A percentile compares a stretch with the other conserved stretches of the same genome.
Evolutionary conservation across 2,797 vertebrate species (phyloP).

Genomic region (Poeciliopsis presidionis): DNA sequence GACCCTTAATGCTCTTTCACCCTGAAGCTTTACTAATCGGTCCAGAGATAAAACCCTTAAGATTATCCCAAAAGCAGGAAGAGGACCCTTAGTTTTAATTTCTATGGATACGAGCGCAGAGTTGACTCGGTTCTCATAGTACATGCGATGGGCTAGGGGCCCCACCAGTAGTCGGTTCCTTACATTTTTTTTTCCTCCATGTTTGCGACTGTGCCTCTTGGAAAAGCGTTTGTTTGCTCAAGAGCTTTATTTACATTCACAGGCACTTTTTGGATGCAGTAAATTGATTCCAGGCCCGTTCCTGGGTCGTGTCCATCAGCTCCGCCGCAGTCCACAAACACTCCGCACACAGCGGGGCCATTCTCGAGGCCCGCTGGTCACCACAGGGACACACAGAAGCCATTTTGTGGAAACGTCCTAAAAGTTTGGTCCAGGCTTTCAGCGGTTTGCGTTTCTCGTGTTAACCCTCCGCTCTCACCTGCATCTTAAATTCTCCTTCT

Average conservation of each 20-base stretch:
- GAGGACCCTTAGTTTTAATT: conserved; percentile 68
- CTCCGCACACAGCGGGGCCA: conserved; percentile 71
- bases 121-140: conserved; percentile 64
- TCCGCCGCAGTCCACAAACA: conserved; percentile 77
- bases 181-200: conserved; percentile 46
- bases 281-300: conserved; percentile 85
- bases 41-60: conserved; percentile 66
- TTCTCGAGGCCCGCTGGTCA: conserved; percentile 57
- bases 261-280: conserved; percentile 77
- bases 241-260: conserved; percentile 83
- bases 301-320: conserved; percentile 82
- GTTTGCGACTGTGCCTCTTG: conserved; percentile 70
- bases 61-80: conserved; percentile 67
- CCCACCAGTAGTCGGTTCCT: conserved; percentile 46
- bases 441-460: conserved; percentile 40
- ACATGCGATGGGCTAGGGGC: conserved; percentile 35
- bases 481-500: conserved; percentile 24
- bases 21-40: conserved; percentile 60
- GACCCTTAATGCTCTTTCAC: conserved; percentile 58
- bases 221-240: conserved; percentile 80
- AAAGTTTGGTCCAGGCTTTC: conserved; percentile 48
- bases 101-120: conserved; percentile 60
- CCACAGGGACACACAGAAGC: conserved; percentile 67
- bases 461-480: conserved; percentile 64
- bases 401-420: conserved; percentile 73